Conservation (phyloP, 2,888 invertebrate species). For the Phortica magna region DNA sequence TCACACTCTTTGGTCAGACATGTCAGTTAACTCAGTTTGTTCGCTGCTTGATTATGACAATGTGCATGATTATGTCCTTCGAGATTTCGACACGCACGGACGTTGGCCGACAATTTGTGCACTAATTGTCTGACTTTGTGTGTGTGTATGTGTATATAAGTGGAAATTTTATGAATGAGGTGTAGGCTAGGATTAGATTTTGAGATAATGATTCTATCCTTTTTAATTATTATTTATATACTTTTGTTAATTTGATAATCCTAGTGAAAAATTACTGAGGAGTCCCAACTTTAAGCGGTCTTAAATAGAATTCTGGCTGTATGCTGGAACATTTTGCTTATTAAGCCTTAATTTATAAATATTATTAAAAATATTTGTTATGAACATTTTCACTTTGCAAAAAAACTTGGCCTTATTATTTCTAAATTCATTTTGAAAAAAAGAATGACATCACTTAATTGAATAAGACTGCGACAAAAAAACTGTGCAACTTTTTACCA, state of each 20-base stretch:
- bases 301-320: too few species aligned
- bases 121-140: conserved; percentile 16
- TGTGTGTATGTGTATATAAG: too few species aligned
- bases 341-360: too few species aligned
- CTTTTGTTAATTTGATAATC: too few species aligned
- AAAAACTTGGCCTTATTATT: neutral
- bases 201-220: neutral
- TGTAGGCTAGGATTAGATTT: neutral
- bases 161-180: too few species aligned
- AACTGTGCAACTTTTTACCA: neutral
- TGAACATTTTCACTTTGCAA: too few species aligned
- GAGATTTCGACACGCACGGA: conserved; percentile 10
- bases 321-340: too few species aligned
- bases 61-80: conserved; percentile 25
- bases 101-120: neutral
- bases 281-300: too few species aligned
- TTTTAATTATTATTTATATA: too few species aligned
- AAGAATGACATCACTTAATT: neutral
- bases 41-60: neutral
- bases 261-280: too few species aligned
- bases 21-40: too few species aligned
- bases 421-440: neutral
- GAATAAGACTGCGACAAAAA: neutral
- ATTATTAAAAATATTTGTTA: too few species aligned
- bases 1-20: neutral